These are phyloP conservation scores for Phrynocephalus forsythii DNA, from an alignment of 2,797 vertebrate species.

Conservation along the genomic window DNA sequence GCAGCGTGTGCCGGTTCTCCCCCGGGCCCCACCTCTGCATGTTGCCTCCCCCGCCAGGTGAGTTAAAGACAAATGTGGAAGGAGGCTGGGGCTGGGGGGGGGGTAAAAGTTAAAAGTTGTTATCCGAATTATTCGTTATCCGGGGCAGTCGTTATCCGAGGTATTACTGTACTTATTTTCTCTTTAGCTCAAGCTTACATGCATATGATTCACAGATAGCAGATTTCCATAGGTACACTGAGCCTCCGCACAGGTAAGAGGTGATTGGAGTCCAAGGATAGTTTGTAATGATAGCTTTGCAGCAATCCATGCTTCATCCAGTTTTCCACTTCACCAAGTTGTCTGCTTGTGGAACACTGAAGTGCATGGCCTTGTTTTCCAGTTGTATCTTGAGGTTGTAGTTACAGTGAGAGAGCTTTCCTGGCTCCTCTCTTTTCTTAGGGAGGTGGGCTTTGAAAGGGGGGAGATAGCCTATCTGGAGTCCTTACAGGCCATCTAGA, in stretches of 20 bases:
- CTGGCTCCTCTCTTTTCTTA: neutral
- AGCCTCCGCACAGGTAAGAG: neutral
- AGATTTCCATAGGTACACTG: neutral
- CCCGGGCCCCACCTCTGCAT: no score
- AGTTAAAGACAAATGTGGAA: no score
- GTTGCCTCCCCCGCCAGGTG: no score
- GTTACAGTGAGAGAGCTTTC: neutral
- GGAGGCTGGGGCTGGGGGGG: no score
- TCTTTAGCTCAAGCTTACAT: no score
- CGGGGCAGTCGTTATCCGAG: no score
- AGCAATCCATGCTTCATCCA: neutral
- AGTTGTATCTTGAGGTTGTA: neutral
- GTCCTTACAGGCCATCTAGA: neutral
- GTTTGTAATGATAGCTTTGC: neutral
- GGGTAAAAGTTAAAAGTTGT: no score
- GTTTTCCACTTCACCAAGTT: neutral
- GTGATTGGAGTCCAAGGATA: neutral
- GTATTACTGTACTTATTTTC: no score
- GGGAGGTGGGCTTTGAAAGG: neutral
- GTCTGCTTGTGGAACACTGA: neutral
- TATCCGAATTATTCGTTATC: no score
- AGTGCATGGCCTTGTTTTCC: neutral
- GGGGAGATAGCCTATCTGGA: neutral
- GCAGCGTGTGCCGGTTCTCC: no score
- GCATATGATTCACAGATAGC: neutral